Conservation (phyloP, 1,140 invertebrate genomes). For the Hylaeus anthracinus region DNA sequence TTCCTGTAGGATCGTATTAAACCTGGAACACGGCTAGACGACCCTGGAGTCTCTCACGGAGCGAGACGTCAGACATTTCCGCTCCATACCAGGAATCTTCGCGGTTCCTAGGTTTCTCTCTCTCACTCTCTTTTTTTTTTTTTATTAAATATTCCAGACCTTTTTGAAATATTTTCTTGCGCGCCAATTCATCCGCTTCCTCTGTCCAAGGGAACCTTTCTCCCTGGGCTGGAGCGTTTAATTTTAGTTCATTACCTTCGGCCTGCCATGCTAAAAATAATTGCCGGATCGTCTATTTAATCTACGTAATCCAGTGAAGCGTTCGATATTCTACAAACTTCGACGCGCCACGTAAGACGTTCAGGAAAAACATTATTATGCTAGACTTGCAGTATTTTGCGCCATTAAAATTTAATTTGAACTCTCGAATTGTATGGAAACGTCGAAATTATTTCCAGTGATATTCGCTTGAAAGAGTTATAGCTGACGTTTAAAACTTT, state of each 20-base stretch:
- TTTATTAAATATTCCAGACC: slow-evolving; percentile 54
- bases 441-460: too few relatives aligned
- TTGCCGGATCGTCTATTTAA: too few relatives aligned
- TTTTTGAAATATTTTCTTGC: slow-evolving; percentile 1
- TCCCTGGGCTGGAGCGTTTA: neutral
- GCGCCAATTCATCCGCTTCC: neutral
- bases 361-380: too few relatives aligned
- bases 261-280: neutral
- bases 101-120: neutral
- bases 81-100: slow-evolving; percentile 4
- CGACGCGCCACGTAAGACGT: too few relatives aligned
- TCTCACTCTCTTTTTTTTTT: neutral
- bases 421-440: too few relatives aligned
- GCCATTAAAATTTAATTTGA: too few relatives aligned
- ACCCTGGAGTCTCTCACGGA: slow-evolving; percentile 52
- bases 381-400: too few relatives aligned
- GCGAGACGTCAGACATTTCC: slow-evolving; percentile 32
- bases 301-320: too few relatives aligned
- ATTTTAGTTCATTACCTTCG: neutral
- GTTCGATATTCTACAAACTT: too few relatives aligned
- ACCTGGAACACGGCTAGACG: slow-evolving; percentile 74
- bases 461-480: too few relatives aligned
- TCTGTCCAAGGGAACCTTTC: neutral
- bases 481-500: too few relatives aligned
- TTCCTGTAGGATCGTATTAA: slow-evolving; percentile 76